A percentile compares a stretch with the other conserved stretches of the same genome.
Evolutionary conservation across 37 sponge, comb jelly and placozoan genomes (phyloP).

Genomic region (Agelas oroides): DNA sequence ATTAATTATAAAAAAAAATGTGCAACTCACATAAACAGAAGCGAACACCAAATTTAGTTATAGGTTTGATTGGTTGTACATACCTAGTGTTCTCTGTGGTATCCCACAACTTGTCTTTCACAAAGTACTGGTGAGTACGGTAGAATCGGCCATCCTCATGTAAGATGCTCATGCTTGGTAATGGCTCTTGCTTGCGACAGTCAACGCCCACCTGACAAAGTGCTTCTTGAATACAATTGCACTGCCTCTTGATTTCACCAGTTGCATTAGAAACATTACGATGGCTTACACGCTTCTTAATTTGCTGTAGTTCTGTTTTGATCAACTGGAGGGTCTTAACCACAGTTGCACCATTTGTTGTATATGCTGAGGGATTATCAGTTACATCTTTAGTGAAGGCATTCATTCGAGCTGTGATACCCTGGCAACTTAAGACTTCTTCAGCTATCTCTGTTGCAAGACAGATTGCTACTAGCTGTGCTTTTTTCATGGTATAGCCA

Average conservation of each 20-base stretch:
- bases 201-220: conserved; percentile 19
- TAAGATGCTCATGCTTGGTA: conserved; percentile 33
- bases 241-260: background rate
- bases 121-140: conserved; percentile 30
- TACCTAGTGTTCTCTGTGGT: too few species aligned
- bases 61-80: too few species aligned
- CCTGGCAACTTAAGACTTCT: conserved; percentile 40
- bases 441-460: conserved; percentile 46
- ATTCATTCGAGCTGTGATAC: background rate
- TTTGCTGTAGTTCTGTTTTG: background rate
- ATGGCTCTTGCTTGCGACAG: background rate
- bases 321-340: conserved; percentile 18
- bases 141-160: conserved; percentile 15
- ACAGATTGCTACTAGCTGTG: conserved; percentile 40
- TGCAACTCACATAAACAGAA: too few species aligned
- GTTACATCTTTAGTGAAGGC: conserved; percentile 13
- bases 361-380: background rate
- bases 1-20: too few species aligned
- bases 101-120: conserved; percentile 47
- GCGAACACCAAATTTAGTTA: too few species aligned
- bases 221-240: background rate
- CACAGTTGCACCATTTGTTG: background rate
- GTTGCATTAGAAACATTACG: background rate
- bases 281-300: conserved; percentile 10
- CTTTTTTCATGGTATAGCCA: conserved; percentile 22